These are phyloP conservation scores for Seira musarum DNA, from an alignment of 2,888 invertebrate species.

Conservation along the genomic window DNA sequence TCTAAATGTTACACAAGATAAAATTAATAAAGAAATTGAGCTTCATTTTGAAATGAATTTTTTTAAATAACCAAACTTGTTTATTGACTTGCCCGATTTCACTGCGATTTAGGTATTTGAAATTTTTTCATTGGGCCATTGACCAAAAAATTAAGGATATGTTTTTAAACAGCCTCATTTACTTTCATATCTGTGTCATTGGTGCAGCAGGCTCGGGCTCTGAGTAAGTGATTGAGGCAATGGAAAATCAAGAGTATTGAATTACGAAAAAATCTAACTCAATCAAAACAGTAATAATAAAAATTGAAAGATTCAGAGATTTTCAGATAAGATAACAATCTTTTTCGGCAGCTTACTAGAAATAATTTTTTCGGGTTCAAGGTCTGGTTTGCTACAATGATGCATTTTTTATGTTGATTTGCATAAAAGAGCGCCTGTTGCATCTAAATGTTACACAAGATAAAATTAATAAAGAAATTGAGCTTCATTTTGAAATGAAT, in stretches of 20 bases:
- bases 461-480: not conserved
- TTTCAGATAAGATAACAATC: not conserved
- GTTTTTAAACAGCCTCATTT: not conserved
- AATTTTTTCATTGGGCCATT: not conserved
- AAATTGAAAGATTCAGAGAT: not conserved
- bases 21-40: not conserved
- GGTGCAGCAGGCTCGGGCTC: no score
- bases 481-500: not conserved
- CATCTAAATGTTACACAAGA: not conserved
- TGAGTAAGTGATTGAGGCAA: no score
- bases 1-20: not conserved
- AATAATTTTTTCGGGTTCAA: not conserved
- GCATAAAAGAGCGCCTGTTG: no score
- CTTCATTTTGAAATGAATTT: not conserved
- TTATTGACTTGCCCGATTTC: no score
- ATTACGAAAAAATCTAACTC: not conserved
- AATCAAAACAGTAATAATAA: not conserved
- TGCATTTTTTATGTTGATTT: not conserved
- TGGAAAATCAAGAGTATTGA: no score
- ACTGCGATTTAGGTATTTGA: not conserved
- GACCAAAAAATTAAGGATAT: not conserved
- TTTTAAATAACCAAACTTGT: not conserved
- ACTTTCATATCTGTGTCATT: not conserved
- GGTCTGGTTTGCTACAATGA: not conserved
- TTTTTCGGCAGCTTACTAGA: not conserved